Evolutionary conservation across 1,140 invertebrate genomes (phyloP), one percentile per base, ranked within the genome.

Genomic region (Tetragonula clypearis): DNA sequence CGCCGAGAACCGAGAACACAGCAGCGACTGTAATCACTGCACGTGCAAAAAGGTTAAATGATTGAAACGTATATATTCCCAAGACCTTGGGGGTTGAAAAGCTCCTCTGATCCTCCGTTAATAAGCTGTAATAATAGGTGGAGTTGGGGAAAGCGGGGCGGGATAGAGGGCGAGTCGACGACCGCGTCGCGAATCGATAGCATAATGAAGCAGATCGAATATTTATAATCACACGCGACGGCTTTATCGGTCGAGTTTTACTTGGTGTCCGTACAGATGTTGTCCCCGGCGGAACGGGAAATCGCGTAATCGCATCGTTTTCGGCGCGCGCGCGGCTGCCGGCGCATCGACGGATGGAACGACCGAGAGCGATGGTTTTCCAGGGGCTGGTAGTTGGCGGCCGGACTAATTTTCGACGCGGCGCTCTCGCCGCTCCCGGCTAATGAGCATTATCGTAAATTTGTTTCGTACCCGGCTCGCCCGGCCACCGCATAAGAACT

Each of bases 391-490:
- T 60, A 60, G 74, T 60, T 75, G 49, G 73, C 53, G 9, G 73
- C 75, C 41, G 68, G 75, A 62, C 82, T 84, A 84, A 84, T 84
- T 84, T 84, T 62, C 82, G 15, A 17, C 76, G 74, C 56, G 74
- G 80, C n/a, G 26, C 74, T 53, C 35, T 49, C 35, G 26, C 69
- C 26, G 35, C 26, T 41, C 60, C 35, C 55, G 82, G 82, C 76
- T 85, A 85, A 85, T 81, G 84, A 85, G 84, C 84, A 81, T 81
- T 81, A 85, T 85, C 84, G 84, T 85, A 85, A 85, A 85, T 81
- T 85, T 81, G 81, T 85, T 85, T 85, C 79, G n/a, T 49, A 56
- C 56, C 76, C 35, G 65, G 53, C 62, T 60, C 65, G 19, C 71
- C 53, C 77, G 58, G 77, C 80, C 83, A 73, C 69, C 76, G 82